Evolutionary conservation across 2,888 invertebrate species (phyloP).

Genomic region (Xiphydria camelus): DNA sequence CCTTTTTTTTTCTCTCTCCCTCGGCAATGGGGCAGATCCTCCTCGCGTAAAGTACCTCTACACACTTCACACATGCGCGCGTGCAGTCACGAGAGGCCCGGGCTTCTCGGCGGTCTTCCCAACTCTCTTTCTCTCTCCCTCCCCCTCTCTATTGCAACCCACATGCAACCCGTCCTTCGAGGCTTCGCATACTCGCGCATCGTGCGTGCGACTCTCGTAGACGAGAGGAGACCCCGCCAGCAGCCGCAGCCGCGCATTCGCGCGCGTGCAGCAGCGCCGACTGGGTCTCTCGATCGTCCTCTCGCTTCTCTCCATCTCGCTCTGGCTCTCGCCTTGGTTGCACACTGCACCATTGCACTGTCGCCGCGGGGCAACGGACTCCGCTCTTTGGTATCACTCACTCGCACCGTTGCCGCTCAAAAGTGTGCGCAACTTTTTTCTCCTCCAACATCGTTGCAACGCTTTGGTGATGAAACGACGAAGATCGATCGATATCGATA

Average conservation of each 20-base stretch:
- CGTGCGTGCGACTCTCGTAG: constrained; percentile 6
- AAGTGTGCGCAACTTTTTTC: neutral
- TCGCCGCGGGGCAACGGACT: constrained; percentile 12
- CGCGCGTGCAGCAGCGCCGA: constrained; percentile 2
- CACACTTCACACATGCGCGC: no score
- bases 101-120: no score
- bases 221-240: constrained; percentile 5
- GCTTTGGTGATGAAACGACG: neutral
- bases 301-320: constrained; percentile 5
- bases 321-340: constrained; percentile 26
- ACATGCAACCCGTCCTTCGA: constrained; percentile 37
- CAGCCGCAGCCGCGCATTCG: constrained; percentile 5
- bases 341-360: constrained; percentile 46
- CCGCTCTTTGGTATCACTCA: constrained; percentile 28
- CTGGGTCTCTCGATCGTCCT: constrained; percentile 4
- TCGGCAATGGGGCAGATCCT: neutral
- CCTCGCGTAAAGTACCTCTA: no score
- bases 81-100: no score
- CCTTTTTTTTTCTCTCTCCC: neutral
- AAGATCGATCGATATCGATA: constrained; percentile 12
- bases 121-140: constrained; percentile 4
- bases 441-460: no score
- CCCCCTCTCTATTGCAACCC: constrained; percentile 22
- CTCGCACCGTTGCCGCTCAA: constrained; percentile 15
- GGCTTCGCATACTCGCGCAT: constrained; percentile 20